These are phyloP conservation scores for Gopherus evgoodei DNA, from an alignment of 2,113 vertebrate species.

Conservation along the genomic window DNA sequence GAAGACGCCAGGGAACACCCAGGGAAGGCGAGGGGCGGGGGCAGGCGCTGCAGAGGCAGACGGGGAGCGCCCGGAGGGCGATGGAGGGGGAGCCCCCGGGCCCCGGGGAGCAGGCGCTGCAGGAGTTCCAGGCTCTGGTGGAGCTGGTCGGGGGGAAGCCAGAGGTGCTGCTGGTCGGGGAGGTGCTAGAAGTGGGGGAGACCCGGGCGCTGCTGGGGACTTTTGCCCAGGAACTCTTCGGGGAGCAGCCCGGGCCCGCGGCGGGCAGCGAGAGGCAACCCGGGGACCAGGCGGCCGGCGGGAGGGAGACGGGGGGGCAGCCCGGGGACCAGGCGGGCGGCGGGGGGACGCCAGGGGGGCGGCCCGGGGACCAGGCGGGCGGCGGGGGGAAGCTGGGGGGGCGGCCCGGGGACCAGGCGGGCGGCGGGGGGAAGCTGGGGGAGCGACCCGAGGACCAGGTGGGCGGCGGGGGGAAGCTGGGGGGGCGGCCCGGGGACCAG, in stretches of 20 bases:
- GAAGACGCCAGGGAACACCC: too few relatives aligned
- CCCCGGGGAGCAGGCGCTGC: background rate
- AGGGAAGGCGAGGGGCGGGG: background rate
- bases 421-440: background rate
- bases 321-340: background rate
- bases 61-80: background rate
- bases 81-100: background rate
- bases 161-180: constrained; percentile 73
- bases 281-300: background rate
- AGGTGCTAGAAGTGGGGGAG: constrained; percentile 65
- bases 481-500: background rate
- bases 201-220: constrained; percentile 52
- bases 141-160: constrained; percentile 70
- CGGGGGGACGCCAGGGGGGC: background rate
- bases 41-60: background rate
- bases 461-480: background rate
- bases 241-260: background rate
- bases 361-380: background rate
- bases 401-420: background rate
- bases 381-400: background rate
- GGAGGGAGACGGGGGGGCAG: too few relatives aligned
- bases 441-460: background rate
- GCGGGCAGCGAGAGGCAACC: background rate
- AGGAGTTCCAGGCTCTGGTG: constrained; percentile 63
- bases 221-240: constrained; percentile 71